Evolutionary conservation across 1,140 invertebrate genomes (phyloP).

Genomic region (Elymnias hypermnestra): DNA sequence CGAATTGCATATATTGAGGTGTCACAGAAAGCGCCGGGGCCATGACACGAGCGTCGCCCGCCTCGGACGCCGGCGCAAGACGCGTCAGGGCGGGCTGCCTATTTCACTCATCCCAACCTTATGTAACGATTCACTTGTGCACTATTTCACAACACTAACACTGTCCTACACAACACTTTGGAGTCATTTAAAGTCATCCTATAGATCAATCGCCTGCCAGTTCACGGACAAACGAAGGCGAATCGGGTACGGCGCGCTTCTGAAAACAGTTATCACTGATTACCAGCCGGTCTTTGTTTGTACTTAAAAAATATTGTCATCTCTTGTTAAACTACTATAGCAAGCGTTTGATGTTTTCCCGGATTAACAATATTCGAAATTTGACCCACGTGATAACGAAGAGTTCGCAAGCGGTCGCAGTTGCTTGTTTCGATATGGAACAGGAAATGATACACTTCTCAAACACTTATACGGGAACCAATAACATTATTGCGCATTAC

Average conservation of each 20-base stretch:
- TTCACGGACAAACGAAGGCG: constrained; percentile 29
- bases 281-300: constrained; percentile 48
- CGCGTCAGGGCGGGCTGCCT: constrained; percentile 59
- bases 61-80: constrained; percentile 58
- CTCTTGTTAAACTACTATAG: constrained; percentile 14
- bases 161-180: constrained; percentile 39
- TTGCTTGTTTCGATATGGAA: constrained; percentile 70
- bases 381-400: constrained; percentile 72
- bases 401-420: constrained; percentile 55
- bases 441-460: constrained; percentile 69
- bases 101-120: constrained; percentile 50
- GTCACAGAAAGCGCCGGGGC: constrained; percentile 78
- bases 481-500: constrained; percentile 22
- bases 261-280: constrained; percentile 57
- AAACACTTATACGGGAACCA: constrained; percentile 39
- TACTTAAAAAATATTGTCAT: constrained; percentile 24
- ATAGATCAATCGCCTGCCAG: constrained; percentile 46
- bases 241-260: constrained; percentile 46
- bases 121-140: constrained; percentile 50
- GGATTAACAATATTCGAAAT: constrained; percentile 53
- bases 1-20: constrained; percentile 44
- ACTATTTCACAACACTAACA: constrained; percentile 46
- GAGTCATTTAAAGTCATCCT: constrained; percentile 37
- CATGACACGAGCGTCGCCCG: constrained; percentile 70
- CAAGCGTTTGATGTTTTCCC: constrained; percentile 28